Evolutionary conservation across 2,888 invertebrate species (phyloP).

Genomic region (Cheilosia soror): DNA sequence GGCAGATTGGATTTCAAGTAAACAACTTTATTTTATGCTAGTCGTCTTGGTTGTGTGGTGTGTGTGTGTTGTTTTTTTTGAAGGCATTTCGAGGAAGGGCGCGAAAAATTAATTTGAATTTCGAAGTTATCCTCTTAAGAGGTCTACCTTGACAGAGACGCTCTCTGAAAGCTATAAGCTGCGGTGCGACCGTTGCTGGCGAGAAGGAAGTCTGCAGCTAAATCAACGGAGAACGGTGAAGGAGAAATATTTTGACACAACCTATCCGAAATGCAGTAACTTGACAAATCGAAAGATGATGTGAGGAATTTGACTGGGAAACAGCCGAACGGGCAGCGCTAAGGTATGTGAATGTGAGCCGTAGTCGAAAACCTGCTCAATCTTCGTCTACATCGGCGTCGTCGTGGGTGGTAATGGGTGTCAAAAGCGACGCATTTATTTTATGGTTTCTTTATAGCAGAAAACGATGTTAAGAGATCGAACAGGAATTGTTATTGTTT

Average conservation of each 20-base stretch:
- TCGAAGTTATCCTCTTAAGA: constrained; percentile 65
- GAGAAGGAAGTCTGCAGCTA: neutral
- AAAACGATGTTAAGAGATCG: neutral
- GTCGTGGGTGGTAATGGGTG: constrained; percentile 61
- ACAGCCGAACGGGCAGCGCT: neutral
- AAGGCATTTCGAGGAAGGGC: constrained; percentile 52
- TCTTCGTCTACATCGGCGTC: constrained; percentile 35
- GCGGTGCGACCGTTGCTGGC: neutral
- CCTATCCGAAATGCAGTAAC: constrained; percentile 35
- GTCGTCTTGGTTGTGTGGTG: neutral
- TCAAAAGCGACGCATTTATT: constrained; percentile 30
- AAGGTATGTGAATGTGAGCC: neutral
- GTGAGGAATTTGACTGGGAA: constrained; percentile 17
- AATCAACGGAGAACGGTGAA: neutral
- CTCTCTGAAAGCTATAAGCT: neutral
- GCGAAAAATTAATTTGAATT: constrained; percentile 61
- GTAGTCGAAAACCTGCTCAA: constrained; percentile 46
- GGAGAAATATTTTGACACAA: constrained; percentile 55
- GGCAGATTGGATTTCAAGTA: constrained; percentile 73
- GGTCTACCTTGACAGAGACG: constrained; percentile 30
- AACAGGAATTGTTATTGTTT: neutral
- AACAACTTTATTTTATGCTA: constrained; percentile 61
- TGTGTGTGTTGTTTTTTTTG: constrained; percentile 8
- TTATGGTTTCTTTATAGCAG: constrained; percentile 20
- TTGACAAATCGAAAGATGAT: constrained; percentile 46